Conservation (phyloP, 2,888 invertebrate genomes). For the Drosophila testacea region DNA sequence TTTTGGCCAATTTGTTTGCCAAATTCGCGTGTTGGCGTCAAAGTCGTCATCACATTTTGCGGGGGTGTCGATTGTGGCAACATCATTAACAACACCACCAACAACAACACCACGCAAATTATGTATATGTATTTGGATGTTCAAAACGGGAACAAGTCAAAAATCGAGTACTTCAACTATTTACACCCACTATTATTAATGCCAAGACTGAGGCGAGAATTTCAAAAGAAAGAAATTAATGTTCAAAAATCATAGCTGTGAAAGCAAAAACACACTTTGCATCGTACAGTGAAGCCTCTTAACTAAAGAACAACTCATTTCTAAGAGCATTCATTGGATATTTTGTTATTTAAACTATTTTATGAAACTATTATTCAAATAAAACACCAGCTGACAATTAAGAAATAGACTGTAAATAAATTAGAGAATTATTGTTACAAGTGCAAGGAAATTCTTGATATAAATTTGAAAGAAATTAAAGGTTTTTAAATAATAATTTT, state of each 20-base stretch:
- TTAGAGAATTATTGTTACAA: too few species aligned
- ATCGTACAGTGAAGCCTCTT: conserved; percentile 10
- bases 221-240: conserved; percentile 40
- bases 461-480: too few species aligned
- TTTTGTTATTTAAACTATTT: too few species aligned
- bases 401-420: too few species aligned
- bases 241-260: conserved; percentile 21
- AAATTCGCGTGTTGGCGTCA: conserved; percentile 73
- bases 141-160: conserved; percentile 14
- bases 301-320: not conserved
- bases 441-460: too few species aligned
- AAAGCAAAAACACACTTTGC: not conserved
- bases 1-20: conserved; percentile 73
- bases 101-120: conserved; percentile 31
- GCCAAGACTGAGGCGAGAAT: conserved; percentile 18
- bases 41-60: conserved; percentile 51
- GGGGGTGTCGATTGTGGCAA: conserved; percentile 63
- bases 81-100: conserved; percentile 22
- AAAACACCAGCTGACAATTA: too few species aligned
- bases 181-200: conserved; percentile 32
- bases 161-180: conserved; percentile 1
- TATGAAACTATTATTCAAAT: too few species aligned
- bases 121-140: conserved; percentile 3
- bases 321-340: not conserved
- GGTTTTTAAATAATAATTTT: too few species aligned